phyloP scores from a whole-genome alignment of 2,888 invertebrate species.

The Noctua janthe region DNA sequence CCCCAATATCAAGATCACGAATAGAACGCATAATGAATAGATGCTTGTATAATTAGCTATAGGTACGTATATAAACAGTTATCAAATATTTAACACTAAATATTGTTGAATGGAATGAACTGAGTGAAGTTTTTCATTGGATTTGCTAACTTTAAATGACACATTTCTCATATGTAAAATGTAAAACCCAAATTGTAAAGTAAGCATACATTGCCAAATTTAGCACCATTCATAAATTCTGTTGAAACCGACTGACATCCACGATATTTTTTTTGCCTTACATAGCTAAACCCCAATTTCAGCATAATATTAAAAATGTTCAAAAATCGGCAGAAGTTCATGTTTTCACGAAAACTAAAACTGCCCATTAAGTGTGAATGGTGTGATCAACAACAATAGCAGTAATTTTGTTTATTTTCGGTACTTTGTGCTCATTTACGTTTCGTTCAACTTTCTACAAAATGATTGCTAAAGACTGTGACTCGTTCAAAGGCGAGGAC shows the following conservation, averaged over 20 bases:
- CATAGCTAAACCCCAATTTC: neutral
- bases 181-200: neutral
- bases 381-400: constrained; percentile 16
- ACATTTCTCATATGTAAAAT: neutral
- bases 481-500: constrained; percentile 24
- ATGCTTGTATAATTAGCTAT: constrained; percentile 22
- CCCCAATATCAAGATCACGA: constrained; percentile 57
- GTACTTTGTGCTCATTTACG: constrained; percentile 22
- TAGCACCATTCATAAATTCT: neutral
- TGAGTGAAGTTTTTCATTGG: constrained; percentile 1
- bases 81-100: constrained; percentile 15
- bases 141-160: constrained; percentile 2
- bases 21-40: constrained; percentile 45
- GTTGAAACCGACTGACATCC: too few species aligned
- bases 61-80: constrained; percentile 7
- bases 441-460: constrained; percentile 36
- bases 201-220: neutral
- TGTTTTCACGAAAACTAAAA: neutral
- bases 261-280: neutral
- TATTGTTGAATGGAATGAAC: constrained; percentile 17
- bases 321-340: neutral
- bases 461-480: constrained; percentile 22
- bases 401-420: constrained; percentile 18
- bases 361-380: neutral
- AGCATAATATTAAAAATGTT: neutral